Conservation (phyloP, 2,797 vertebrate genomes). For the Phylloscopus collybita region DNA sequence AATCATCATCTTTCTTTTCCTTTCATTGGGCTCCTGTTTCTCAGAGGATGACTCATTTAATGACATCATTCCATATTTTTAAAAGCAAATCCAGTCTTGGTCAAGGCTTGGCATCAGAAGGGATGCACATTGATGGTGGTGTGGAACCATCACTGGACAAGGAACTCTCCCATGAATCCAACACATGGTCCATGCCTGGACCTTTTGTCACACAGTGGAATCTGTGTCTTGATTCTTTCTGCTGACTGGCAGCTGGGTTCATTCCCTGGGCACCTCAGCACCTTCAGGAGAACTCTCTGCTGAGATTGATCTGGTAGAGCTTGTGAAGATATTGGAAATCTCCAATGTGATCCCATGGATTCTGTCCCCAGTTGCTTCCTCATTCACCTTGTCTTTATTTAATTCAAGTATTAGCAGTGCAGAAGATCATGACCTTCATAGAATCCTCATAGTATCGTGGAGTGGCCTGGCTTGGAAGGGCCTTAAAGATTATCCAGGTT, state of each 20-base stretch:
- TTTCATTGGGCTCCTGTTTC: neutral
- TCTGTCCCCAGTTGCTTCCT: neutral
- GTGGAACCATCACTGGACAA: accelerated
- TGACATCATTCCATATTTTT: neutral
- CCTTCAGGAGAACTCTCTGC: neutral
- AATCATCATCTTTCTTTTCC: neutral
- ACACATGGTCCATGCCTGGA: accelerated
- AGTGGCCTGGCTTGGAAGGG: neutral
- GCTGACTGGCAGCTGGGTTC: neutral
- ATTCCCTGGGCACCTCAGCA: neutral
- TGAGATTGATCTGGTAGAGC: neutral
- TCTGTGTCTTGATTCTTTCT: neutral
- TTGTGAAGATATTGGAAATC: neutral
- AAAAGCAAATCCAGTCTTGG: neutral
- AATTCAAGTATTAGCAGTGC: neutral
- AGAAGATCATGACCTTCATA: neutral
- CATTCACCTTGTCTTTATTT: neutral
- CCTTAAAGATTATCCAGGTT: neutral
- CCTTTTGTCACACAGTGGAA: neutral
- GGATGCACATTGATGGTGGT: accelerated
- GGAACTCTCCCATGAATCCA: neutral
- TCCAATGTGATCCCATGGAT: neutral
- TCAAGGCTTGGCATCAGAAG: neutral
- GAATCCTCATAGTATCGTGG: accelerated
- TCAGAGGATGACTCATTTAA: neutral